Conservation (phyloP, 2,113 vertebrate species). For the Eulacestoma nigropectus region DNA sequence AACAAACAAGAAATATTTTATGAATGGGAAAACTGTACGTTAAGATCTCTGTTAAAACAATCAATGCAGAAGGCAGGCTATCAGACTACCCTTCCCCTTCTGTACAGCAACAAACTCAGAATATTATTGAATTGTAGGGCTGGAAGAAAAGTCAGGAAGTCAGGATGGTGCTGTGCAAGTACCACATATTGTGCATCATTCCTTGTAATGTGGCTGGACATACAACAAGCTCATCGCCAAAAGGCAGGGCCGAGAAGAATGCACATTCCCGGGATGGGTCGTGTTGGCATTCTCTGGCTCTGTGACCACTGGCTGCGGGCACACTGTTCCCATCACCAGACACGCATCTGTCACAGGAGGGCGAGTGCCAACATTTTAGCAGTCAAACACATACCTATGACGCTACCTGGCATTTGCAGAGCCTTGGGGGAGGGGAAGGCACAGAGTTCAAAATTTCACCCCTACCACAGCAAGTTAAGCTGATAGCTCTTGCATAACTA, state of each 20-base stretch:
- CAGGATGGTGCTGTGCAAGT: background rate
- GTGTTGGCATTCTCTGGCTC: background rate
- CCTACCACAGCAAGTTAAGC: background rate
- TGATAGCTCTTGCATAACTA: background rate
- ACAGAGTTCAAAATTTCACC: background rate
- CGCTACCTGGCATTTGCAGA: background rate
- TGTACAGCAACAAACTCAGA: background rate
- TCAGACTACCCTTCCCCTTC: background rate
- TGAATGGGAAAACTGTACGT: background rate
- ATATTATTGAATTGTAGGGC: background rate
- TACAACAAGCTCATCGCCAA: background rate
- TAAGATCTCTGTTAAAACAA: background rate
- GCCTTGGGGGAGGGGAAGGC: background rate
- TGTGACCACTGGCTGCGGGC: background rate
- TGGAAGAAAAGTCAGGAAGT: background rate
- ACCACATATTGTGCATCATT: background rate
- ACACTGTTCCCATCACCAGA: background rate
- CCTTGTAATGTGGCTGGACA: background rate
- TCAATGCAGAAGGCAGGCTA: background rate
- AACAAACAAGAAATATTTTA: background rate
- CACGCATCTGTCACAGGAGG: accelerated
- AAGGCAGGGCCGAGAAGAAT: background rate
- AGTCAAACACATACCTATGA: background rate
- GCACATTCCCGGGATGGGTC: background rate
- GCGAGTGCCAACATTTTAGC: background rate